These are phyloP conservation scores for Furnarius figulus DNA, from an alignment of 2,113 vertebrate genomes.

Conservation along the genomic window DNA sequence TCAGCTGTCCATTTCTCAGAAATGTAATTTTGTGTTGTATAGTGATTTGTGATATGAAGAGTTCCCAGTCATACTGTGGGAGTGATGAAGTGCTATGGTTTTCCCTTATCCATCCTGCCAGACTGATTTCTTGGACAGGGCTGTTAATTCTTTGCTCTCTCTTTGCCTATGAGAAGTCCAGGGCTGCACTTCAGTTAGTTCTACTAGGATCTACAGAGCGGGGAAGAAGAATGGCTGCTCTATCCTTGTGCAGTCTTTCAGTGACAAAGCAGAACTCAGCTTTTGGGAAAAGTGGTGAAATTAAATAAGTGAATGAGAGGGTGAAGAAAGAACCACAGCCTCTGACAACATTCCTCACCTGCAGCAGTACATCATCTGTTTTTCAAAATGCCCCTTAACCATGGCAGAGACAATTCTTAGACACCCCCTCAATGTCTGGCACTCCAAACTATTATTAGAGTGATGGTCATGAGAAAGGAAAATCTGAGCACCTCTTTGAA, in stretches of 20 bases:
- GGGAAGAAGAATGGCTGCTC: neutral
- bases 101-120: neutral
- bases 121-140: neutral
- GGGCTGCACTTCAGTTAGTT: neutral
- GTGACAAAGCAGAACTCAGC: neutral
- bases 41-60: neutral
- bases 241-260: neutral
- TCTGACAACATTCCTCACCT: neutral
- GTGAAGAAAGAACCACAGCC: neutral
- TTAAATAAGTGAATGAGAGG: neutral
- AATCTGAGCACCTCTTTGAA: neutral
- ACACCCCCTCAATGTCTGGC: neutral
- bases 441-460: neutral
- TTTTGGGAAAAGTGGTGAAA: neutral
- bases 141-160: neutral
- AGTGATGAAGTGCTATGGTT: neutral
- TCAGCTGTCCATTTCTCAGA: neutral
- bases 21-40: neutral
- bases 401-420: neutral
- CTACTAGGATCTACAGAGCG: fast-evolving
- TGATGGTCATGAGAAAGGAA: neutral
- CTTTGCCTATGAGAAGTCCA: neutral
- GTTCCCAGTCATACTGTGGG: neutral
- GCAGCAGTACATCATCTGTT: neutral
- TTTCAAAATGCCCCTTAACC: neutral